Base-by-base conservation (phyloP, 2,113 vertebrate species). In the Atrichornis clamosus region DNA sequence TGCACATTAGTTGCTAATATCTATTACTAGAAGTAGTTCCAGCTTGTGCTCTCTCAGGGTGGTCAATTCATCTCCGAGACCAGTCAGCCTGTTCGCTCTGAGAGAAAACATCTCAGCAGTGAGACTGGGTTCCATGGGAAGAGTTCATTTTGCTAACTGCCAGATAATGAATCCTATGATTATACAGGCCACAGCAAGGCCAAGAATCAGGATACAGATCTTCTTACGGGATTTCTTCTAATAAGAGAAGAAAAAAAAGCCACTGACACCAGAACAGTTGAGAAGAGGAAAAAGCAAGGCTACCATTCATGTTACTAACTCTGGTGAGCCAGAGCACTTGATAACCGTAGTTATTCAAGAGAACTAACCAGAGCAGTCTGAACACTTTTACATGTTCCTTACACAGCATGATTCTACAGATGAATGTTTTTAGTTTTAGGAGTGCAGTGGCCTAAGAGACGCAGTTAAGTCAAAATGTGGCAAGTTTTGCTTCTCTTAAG, bases 161-260 rank as follows among this genome's bases (percentile, higher is more conserved):
- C 98, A 99, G 96, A 99, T 98, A 86, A 99, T 62, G 76, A 99
- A 4, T 93, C 46, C 97, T 70, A 99, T 97, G 95, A 99, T 93
- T 80, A 94, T 6, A 49, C 97, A 87, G 55, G 95, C 97, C 52
- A 99, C 82, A 60, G 98, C 97, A 72, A 99, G 97, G 62, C 99
- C 98, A 97, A 99, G 90, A 60, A 98, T 96, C 86, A 99, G 98
- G 97, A 99, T 99, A 90, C 99, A 99, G 94, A 99, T 99, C 98
- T 99, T 99, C 99, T 99, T 99, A 80, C 99, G 98, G 53, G 99
- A 99, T 96, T 99, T 99, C 98, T 99, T 99, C 99, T 99, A 97
- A 87, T 93, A 79, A 95, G 93, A 97, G 91, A 90, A 73, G 70
- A 33, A 52, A 80, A 63, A 87, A 76, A 85, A 83, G 20, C 53